These are phyloP conservation scores for Hemibagrus wyckioides DNA, from an alignment of 2,113 vertebrate genomes.

Conservation along the genomic window DNA sequence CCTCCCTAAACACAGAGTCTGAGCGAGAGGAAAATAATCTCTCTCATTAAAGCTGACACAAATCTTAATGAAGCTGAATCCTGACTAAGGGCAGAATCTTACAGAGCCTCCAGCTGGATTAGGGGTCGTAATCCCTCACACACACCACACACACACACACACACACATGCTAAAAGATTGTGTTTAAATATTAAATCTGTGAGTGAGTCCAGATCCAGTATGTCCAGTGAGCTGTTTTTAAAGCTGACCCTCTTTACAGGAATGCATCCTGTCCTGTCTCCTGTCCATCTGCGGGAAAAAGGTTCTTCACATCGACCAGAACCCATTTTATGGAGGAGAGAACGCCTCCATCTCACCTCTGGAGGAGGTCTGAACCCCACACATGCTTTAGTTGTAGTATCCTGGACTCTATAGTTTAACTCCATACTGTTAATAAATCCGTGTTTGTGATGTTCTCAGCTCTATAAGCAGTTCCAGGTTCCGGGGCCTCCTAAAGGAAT, in stretches of 20 bases:
- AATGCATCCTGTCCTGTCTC: conserved; percentile 77
- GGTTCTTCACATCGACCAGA: conserved; percentile 78
- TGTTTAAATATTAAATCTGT: not conserved
- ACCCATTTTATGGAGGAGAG: conserved; percentile 75
- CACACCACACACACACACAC: not conserved
- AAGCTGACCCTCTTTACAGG: conserved; percentile 60
- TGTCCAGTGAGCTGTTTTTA: not conserved
- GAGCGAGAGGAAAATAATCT: not conserved
- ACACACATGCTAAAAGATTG: not conserved
- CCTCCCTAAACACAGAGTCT: not conserved
- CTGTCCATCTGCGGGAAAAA: conserved; percentile 76
- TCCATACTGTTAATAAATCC: not conserved
- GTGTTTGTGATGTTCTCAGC: conserved; percentile 56
- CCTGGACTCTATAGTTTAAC: not conserved
- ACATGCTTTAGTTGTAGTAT: not conserved
- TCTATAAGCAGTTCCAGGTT: conserved; percentile 71
- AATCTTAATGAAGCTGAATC: conserved; percentile 5
- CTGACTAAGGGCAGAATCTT: not conserved
- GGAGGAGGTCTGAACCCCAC: conserved; percentile 67
- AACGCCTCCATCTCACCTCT: conserved; percentile 73
- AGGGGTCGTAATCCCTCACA: not conserved
- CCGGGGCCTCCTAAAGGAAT: conserved; percentile 60
- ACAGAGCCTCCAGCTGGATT: not conserved
- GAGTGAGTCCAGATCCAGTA: not conserved
- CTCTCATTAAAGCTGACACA: not conserved